These are phyloP conservation scores for Piliocolobus tephrosceles DNA, from an alignment of 2,113 vertebrate genomes.

Conservation along the genomic window DNA sequence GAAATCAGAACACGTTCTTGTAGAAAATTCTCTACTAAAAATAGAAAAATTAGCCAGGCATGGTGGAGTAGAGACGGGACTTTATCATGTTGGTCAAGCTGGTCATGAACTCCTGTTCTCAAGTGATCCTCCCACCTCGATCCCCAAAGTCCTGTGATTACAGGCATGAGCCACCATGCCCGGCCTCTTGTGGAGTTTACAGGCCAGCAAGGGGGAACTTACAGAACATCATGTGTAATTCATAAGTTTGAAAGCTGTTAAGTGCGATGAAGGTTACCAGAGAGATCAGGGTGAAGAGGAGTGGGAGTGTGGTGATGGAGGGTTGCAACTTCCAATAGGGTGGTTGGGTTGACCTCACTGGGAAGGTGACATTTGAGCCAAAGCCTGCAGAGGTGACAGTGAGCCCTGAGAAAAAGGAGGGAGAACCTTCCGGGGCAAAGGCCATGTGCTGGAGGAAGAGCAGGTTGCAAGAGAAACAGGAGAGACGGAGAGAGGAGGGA, in stretches of 20 bases:
- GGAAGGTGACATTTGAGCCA: not conserved
- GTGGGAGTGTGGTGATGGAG: not conserved
- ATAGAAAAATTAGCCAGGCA: too few species aligned
- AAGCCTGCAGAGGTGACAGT: not conserved
- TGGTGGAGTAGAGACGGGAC: not conserved
- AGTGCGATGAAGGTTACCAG: not conserved
- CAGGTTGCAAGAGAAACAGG: too few species aligned
- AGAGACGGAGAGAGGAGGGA: not conserved
- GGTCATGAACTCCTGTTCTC: not conserved
- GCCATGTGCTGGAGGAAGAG: not conserved
- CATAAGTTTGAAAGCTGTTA: not conserved
- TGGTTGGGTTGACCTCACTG: too few species aligned
- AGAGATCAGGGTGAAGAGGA: not conserved
- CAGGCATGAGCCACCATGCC: not conserved
- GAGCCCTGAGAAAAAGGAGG: not conserved
- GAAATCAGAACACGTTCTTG: not conserved
- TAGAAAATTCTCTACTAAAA: too few species aligned
- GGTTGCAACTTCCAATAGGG: too few species aligned
- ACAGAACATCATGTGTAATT: not conserved
- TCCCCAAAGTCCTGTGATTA: not conserved
- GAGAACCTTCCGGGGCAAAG: not conserved
- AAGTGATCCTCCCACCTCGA: not conserved
- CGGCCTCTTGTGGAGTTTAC: not conserved
- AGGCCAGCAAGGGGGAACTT: not conserved
- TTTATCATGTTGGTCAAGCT: not conserved